Base-by-base conservation (phyloP, 2,888 invertebrate species). In the Neocrepidodera transversa region DNA sequence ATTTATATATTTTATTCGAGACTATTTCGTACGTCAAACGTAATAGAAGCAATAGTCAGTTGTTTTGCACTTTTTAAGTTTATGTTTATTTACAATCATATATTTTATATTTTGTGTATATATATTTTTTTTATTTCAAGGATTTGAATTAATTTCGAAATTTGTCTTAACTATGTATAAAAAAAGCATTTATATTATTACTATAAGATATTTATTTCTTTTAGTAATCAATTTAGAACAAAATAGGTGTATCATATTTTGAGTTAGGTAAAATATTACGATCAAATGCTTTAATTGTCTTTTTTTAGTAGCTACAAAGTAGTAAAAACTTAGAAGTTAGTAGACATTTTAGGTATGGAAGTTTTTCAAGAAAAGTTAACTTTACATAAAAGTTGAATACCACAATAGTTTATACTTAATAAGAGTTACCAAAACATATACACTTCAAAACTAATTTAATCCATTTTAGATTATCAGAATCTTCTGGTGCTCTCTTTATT, bases 111-210 rank as follows among this genome's bases (percentile, higher is more conserved):
- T 52, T 56, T 54, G 35, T 65, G 62, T 63, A 63, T 40, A 63
- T 63, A 65, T 59, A 51, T 62, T 59, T 62, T 55, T 51, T 45
- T 59, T 64, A 50, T 52, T 48, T 10, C 11, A 2, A 11, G 38
- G 17, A n/a, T 28, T 45, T 45, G 17, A 47, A 30, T 18, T 38
- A 30, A 30, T 49, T 58, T 45, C 53, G 43, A 38, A 38, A 45
- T 52, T 53, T 42, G 56, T 58, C 40, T 56, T 45, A 48, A 60
- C 49, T 62, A 48, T 63, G 60, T 64, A 48, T 51, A 55, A 45
- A 56, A n/a, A 43, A 70, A 71, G 75, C 75, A 75, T 75, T 76
- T 75, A 75, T 72, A 68, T 68, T 68, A 72, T 76, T 75, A 74
- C 73, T 72, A 42, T 71, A 69, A 71, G 69, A 80, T 72, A 69